Evolutionary conservation across 1,140 invertebrate species (phyloP), one percentile per base, ranked within the genome.

Genomic region (Potamilus streckersoni): DNA sequence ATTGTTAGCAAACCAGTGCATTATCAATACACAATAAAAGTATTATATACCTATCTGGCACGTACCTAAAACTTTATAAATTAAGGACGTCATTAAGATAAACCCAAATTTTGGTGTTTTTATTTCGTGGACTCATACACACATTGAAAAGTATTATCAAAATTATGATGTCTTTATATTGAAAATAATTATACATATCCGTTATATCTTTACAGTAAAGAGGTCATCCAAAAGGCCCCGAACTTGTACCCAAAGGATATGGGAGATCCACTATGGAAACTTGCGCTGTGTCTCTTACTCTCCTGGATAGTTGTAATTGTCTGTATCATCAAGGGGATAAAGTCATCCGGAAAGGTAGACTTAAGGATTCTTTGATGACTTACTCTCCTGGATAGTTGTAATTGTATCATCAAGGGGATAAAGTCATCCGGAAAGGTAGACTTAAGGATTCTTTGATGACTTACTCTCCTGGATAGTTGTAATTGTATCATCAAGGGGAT

Each of bases 401-500:
- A 98, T 98, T 85, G 93, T 98, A 97, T 99, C 93, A 97, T 97
- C 71, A 99, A 98, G 90, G 98, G 98, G 31, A 98, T 99, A 61
- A 97, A 97, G 17, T 97, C 96, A 6, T 98, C 96, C 0, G 96
- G 96, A 74, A 98, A 98, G 92, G 94, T 95, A n/a, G n/a, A n/a
- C n/a, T n/a, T n/a, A n/a, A n/a, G n/a, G n/a, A n/a, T n/a, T n/a
- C n/a, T n/a, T n/a, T n/a, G n/a, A n/a, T n/a, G n/a, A n/a, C 16
- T 92, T 97, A 1, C 91, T 97, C 0, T 95, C 97, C 55, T 99
- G 98, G 98, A 94, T 97, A 55, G 91, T 99, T 12, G 96, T 98
- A 64, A 98, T 98, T 85, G 93, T 98, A 97, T 99, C 93, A 97
- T 97, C 71, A 99, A 98, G 90, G 98, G 98, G 31, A 98, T 99